Evolutionary conservation across 1,140 invertebrate species (phyloP), one percentile per base, ranked within the genome.

Genomic region (Papilio xuthus): DNA sequence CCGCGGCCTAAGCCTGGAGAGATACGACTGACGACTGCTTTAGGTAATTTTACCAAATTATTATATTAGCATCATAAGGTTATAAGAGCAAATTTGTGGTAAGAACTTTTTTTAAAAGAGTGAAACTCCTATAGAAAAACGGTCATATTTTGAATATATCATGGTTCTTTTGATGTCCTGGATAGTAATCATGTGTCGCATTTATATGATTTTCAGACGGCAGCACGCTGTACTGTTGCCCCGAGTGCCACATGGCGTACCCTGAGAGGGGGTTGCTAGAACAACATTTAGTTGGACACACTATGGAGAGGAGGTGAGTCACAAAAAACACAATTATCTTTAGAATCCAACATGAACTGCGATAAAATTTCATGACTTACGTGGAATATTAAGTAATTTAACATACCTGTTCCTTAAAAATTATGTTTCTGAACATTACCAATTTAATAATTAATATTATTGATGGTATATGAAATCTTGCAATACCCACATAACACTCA

Each of bases 181-280:
- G 7, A 9, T 20, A 56, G n/a, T 9, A 56, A 20, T 9, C 6
- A 56, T 20, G 15, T 1, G 2, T 20, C 44, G 10, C 0, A 15
- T 18, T n/a, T n/a, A n/a, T n/a, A n/a, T 50, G 15, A 1, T 75
- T 60, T 79, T 0, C 82, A 93, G 97, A 98, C 85, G 97, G 97
- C 1, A 97, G 97, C 32, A 97, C 97, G 0, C 88, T 98, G 0
- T 98, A 97, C 85, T 97, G 97, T 88, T 98, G 97, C 87, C 97
- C 97, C 6, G 97, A 97, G 86, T 98, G 97, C 85, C 97, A 98
- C 89, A 96, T 98, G 96, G 96, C 97, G 28, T 97, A 97, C 87
- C 97, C 97, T 0, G 97, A 98, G 86, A 96, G 97, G 71, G 97
- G 97, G 71, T 87, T 97, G 20, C 92, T 98, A 6, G 97, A 98